These are phyloP conservation scores for Aeoliscus strigatus DNA, from an alignment of 2,797 vertebrate species.

Conservation along the genomic window DNA sequence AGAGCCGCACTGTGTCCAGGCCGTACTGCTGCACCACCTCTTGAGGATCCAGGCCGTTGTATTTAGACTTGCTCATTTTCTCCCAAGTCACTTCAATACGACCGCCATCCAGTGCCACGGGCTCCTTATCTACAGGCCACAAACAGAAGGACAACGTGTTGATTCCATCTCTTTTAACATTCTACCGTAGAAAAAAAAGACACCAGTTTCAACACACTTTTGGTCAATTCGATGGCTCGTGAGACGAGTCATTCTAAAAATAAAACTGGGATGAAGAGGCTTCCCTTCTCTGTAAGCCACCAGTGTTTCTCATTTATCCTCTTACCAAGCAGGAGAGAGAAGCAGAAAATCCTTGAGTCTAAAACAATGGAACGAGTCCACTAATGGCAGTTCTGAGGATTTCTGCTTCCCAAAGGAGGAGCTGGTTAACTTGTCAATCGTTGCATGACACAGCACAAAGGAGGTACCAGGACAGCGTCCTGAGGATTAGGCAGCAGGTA, in stretches of 20 bases:
- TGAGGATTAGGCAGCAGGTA: constrained; percentile 54
- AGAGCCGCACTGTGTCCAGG: constrained; percentile 88
- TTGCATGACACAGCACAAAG: no score
- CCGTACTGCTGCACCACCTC: constrained; percentile 85
- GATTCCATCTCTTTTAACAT: no score
- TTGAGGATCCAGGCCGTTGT: constrained; percentile 91
- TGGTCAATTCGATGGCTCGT: no score
- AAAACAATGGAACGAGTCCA: constrained; percentile 27
- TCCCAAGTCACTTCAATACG: constrained; percentile 85
- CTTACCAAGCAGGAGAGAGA: constrained; percentile 45
- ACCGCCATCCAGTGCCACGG: constrained; percentile 69
- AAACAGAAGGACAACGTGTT: not conserved
- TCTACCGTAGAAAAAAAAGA: no score
- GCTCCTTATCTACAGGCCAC: constrained; percentile 72
- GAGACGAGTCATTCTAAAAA: not conserved
- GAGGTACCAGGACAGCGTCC: no score
- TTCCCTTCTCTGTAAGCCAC: constrained; percentile 2
- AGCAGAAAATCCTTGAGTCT: constrained; percentile 22
- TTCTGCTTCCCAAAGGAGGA: constrained; percentile 4
- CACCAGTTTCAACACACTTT: no score
- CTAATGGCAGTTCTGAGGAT: constrained; percentile 8
- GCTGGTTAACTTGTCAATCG: constrained; percentile 15
- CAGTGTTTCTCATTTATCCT: constrained; percentile 36
- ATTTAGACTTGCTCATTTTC: constrained; percentile 99
- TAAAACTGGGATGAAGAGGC: constrained; percentile 5